Evolutionary conservation across 2,113 vertebrate species (phyloP), one percentile per base, ranked within the genome.

Genomic region (Rhinoptilus africanus): DNA sequence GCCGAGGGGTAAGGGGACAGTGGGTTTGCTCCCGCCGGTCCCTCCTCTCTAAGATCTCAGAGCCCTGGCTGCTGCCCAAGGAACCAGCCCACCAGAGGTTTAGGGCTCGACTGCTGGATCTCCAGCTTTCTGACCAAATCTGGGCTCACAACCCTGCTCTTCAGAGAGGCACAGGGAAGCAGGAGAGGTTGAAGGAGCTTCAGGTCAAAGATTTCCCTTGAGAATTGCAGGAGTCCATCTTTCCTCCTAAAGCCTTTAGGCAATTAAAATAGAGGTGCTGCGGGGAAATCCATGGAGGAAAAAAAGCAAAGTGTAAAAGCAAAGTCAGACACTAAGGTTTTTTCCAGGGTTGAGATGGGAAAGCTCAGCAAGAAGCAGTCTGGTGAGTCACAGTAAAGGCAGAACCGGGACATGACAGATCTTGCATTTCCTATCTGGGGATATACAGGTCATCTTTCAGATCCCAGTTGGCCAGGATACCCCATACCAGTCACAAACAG

Each of bases 51-150:
- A 12, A 53, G 73, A 43, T 15, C 57, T 60, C 5, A 0, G 6
- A 23, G 51, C 8, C 1, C 26, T 1, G 1, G 18, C 41, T 71
- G 41, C 73, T 56, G 14, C 35, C n/a, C 2, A 1, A 63, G 68
- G 6, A 37, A 43, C 34, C 21, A 20, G 12, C 21, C 22, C 59
- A 35, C 28, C 18, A 11, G 43, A n/a, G 16, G 19, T 6, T 6
- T 4, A 7, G 30, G 0, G 6, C 15, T 14, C 2, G 0, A 17
- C 32, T 1, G 1, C 43, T 22, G 48, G 10, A 41, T 75, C 47
- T 68, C 56, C 69, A 41, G 56, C 24, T 59, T 76, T 34, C 73
- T 47, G n/a, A 8, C 28, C 34, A 39, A n/a, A 50, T 6, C 30
- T 8, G 56, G 15, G 81, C 47, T 80, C 53, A 8, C 12, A 17